A percentile compares a stretch with the other conserved stretches of the same genome.
Conservation (phyloP, 2,797 vertebrate genomes). For the Vespertilio murinus region DNA sequence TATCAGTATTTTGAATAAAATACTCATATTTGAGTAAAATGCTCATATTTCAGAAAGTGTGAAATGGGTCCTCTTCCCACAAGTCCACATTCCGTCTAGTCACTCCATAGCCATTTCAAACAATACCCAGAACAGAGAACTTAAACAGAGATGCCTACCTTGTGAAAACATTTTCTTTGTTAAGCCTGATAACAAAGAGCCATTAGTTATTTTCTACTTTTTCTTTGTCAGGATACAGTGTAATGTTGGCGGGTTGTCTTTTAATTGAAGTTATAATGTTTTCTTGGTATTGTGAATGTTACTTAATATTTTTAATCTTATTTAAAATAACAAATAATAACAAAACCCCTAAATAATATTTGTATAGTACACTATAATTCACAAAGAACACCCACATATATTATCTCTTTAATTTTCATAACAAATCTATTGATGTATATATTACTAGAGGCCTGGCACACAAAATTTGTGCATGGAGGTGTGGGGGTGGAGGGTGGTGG, state of each 20-base stretch:
- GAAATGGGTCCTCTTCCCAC: slow-evolving; percentile 1
- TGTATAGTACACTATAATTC: background rate
- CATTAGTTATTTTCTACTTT: slow-evolving; percentile 25
- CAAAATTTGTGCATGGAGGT: too few species aligned
- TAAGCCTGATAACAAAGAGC: slow-evolving; percentile 18
- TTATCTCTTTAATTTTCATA: slow-evolving; percentile 33
- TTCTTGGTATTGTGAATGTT: background rate
- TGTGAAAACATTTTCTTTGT: background rate
- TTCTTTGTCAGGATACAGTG: slow-evolving; percentile 28
- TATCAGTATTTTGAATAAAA: background rate
- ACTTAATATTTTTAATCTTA: slow-evolving; percentile 31
- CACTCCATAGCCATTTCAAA: slow-evolving; percentile 6
- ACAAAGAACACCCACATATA: background rate
- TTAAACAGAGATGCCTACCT: background rate
- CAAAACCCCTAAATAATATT: background rate
- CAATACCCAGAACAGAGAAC: background rate
- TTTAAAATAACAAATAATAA: slow-evolving; percentile 45
- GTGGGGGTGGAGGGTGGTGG: too few species aligned
- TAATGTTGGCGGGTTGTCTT: slow-evolving; percentile 3
- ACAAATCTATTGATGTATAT: background rate
- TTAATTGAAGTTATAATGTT: background rate
- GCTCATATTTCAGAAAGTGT: slow-evolving; percentile 32
- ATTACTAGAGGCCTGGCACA: background rate
- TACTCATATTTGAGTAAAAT: slow-evolving; percentile 27
- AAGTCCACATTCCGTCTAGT: slow-evolving; percentile 30